Conservation (phyloP, 2,113 vertebrate species). For the Ondatra zibethicus region DNA sequence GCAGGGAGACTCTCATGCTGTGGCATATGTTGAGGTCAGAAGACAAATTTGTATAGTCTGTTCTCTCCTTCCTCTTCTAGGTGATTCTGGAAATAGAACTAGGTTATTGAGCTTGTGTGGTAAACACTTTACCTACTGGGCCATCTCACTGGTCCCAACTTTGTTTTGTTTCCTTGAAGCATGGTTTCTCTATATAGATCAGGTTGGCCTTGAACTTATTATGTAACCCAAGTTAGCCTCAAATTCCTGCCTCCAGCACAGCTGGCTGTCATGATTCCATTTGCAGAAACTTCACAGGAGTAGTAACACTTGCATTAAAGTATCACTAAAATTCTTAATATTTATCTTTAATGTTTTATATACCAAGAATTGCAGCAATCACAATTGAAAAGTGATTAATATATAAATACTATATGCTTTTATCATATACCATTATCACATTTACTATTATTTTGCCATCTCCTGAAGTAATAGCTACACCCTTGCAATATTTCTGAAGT, state of each 20-base stretch:
- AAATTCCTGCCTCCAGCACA: background rate
- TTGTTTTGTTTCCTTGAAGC: background rate
- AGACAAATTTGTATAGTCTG: background rate
- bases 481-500: background rate
- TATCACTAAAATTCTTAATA: constrained; percentile 17
- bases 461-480: background rate
- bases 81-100: background rate
- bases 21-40: too few species aligned
- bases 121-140: background rate
- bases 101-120: background rate
- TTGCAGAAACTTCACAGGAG: background rate
- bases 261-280: background rate
- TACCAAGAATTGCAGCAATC: background rate
- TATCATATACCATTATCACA: background rate
- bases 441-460: background rate
- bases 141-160: background rate
- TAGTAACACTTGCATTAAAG: background rate
- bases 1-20: background rate
- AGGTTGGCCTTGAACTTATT: background rate
- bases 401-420: constrained; percentile 17
- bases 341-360: constrained; percentile 16
- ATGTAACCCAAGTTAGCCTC: background rate
- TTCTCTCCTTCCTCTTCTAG: background rate
- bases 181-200: background rate
- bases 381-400: constrained; percentile 5